Base-by-base conservation (phyloP, 2,113 vertebrate species). In the Psephotus haematonotus region DNA sequence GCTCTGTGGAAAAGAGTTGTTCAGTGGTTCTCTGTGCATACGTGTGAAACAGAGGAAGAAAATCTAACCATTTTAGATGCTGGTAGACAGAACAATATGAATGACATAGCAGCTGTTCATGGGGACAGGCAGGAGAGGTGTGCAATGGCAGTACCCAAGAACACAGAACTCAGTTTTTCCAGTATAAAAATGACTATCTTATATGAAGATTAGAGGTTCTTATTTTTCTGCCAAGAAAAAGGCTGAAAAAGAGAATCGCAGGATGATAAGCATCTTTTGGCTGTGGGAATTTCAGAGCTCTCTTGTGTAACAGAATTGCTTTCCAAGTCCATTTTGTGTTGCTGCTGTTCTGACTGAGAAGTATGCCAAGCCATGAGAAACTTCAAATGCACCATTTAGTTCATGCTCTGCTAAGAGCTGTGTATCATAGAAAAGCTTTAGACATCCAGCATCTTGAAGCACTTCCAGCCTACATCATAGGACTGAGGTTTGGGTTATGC, bases 291-390 rank as follows among this genome's bases (percentile, higher is more conserved):
- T 90, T 90, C 85, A 67, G 46, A 59, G 57, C 62, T 76, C 86
- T 87, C 92, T 43, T 78, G 13, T n/a, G n/a, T 71, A 82, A 76
- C 69, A 82, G 65, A 95, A 93, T 44, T 92, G n/a, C 82, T 92
- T 95, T 96, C 35, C 35, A 64, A 78, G 44, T 86, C 69, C 57
- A 89, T 47, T 47, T 65, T 11, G 28, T 28, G 44, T 47, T 53
- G 70, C 60, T 70, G 90, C 82, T 92, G 77, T 92, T 96, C 78
- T 74, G 93, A 68, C 78, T 8, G 16, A 91, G 75, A 85, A 95
- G 88, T 79, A 62, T 62, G 74, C 79, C 88, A 80, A 53, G 10
- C 44, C 37, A 6, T 13, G 46, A 76, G 33, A 83, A 78, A 60
- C 63, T 82, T 78, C 46, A 82, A 31, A 90, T 50, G 86, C 70